These are phyloP conservation scores for Onychorhynchus coronatus DNA, from an alignment of 2,113 vertebrate genomes.

Conservation along the genomic window DNA sequence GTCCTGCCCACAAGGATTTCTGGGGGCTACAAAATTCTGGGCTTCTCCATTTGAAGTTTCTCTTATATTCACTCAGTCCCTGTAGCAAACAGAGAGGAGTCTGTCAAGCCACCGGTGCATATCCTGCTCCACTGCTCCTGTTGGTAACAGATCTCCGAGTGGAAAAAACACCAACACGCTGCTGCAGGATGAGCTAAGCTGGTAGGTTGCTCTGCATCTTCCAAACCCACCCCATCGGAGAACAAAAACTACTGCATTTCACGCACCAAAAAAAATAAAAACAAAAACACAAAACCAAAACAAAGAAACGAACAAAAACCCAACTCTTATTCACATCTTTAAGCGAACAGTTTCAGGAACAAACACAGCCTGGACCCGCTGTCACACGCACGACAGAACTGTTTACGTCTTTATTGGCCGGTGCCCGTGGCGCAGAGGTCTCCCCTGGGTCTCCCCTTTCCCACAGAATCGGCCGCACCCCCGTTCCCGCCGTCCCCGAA, in stretches of 20 bases:
- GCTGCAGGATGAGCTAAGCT: background rate
- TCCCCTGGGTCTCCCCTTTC: background rate
- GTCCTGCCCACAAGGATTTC: constrained; percentile 76
- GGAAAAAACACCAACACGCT: background rate
- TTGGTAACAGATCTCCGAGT: accelerated
- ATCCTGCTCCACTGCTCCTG: background rate
- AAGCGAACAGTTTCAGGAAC: background rate
- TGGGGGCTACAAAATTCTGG: constrained; percentile 46
- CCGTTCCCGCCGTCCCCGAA: background rate
- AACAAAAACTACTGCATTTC: background rate
- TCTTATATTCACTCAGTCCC: constrained; percentile 83
- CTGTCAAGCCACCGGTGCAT: accelerated
- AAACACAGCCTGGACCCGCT: background rate
- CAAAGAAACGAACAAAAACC: background rate
- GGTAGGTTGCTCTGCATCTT: background rate
- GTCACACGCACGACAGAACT: background rate
- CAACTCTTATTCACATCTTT: background rate
- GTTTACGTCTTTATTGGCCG: accelerated
- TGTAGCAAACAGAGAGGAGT: constrained; percentile 48
- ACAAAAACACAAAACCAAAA: background rate
- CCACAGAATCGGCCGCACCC: background rate
- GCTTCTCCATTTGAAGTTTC: constrained; percentile 76
- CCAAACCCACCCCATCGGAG: background rate
- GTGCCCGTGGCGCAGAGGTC: no score
- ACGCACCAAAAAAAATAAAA: background rate